Evolutionary conservation across 2,888 invertebrate species (phyloP), one percentile per base, ranked within the genome.

Genomic region (Drosophila tanythrix): DNA sequence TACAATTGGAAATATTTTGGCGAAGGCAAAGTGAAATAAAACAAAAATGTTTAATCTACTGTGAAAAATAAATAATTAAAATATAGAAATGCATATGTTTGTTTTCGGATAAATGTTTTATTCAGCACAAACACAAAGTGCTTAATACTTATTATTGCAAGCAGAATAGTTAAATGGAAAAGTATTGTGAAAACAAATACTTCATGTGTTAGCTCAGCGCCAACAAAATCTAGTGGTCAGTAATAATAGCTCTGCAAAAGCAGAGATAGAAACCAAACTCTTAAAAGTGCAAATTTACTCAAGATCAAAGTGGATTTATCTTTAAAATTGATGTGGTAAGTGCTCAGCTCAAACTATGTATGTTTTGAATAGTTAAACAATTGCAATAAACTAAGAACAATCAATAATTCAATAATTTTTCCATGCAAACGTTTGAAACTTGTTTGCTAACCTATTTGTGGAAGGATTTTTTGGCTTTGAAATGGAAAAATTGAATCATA

Each of bases 251-350:
- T n/a, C 25, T 38, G 18, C 43, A 25, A 25, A 31, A 21, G n/a
- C 21, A 43, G 43, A 21, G 31, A 36, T 27, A 52, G n/a, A 48
- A 51, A 43, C 21, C 29, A 53, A 69, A 35, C 64, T 48, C 52
- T 40, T 43, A 33, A 25, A 52, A 58, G 58, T 61, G 62, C 38
- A 61, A 65, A 66, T 80, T 70, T 63, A 53, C 63, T 61, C 57
- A 67, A 46, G 40, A 35, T 51, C 18, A 52, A 46, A 56, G 61
- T 43, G 38, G 60, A 65, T 36, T 27, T 46, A 11, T n/a, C n/a
- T 27, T 35, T 5, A 36, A 56, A 21, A 18, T 31, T 52, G 5
- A 75, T 62, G 80, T 46, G 80, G 76, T 77, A 75, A 75, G 76
- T 60, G 40, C 52, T 27, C 5, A 27, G 21, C 21, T 21, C 21